A percentile compares a stretch with the other conserved stretches of the same genome.
Conservation (phyloP, 2,797 vertebrate species). For the Clarias laeviceps region DNA sequence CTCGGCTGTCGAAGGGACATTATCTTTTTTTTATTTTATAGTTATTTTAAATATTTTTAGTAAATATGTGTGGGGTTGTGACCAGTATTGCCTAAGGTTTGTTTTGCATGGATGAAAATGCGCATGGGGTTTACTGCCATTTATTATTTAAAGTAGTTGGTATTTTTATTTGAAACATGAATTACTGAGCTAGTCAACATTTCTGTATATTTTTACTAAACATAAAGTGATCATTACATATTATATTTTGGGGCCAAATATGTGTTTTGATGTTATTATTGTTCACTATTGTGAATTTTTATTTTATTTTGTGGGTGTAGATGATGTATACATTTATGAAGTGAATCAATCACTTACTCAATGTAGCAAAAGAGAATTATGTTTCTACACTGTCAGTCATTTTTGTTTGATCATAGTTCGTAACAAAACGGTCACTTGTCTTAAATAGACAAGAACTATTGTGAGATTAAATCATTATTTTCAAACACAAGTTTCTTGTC, state of each 20-base stretch:
- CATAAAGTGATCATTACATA: not conserved
- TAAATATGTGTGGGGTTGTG: not conserved
- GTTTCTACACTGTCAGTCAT: not conserved
- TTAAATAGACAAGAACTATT: too few relatives aligned
- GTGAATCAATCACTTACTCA: not conserved
- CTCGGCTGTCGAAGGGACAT: not conserved
- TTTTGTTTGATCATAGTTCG: not conserved
- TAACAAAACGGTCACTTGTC: not conserved
- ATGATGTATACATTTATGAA: not conserved
- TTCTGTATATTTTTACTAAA: not conserved
- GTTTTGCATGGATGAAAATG: not conserved
- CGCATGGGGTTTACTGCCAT: not conserved
- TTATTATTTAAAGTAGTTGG: not conserved
- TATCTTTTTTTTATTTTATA: not conserved
- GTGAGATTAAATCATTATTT: constrained; percentile 6
- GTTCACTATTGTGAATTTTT: not conserved
- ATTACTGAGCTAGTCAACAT: not conserved
- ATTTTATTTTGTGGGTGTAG: not conserved
- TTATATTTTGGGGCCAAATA: not conserved
- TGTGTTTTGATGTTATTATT: not conserved
- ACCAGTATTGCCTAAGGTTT: not conserved
- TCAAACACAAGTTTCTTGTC: not conserved
- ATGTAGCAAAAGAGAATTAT: not conserved
- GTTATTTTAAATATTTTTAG: not conserved
- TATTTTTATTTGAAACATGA: not conserved